Evolutionary conservation across 2,888 invertebrate genomes (phyloP).

Genomic region (Cremastinae sp.): DNA sequence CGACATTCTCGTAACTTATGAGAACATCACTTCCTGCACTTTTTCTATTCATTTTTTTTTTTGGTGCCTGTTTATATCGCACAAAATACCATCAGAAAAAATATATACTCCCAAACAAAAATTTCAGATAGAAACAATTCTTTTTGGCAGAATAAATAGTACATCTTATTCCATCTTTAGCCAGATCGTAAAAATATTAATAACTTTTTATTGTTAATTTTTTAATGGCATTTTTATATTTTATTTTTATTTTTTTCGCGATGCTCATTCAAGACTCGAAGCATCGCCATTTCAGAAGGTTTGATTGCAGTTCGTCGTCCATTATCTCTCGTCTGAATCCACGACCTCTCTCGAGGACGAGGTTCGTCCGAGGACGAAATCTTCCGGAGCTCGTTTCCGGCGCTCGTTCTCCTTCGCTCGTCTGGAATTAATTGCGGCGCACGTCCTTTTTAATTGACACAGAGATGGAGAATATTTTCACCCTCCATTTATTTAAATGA

Average conservation of each 20-base stretch:
- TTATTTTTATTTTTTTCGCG: too few species aligned
- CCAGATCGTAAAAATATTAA: too few species aligned
- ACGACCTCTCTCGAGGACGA: not conserved
- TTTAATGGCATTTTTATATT: too few species aligned
- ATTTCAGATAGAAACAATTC: too few species aligned
- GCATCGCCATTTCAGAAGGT: too few species aligned
- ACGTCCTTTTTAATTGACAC: slow-evolving; percentile 45
- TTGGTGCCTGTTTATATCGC: slow-evolving; percentile 58
- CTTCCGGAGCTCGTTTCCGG: slow-evolving; percentile 51
- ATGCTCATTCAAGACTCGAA: too few species aligned
- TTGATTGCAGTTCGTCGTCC: too few species aligned
- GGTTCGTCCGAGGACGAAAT: slow-evolving; percentile 31
- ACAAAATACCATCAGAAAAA: slow-evolving; percentile 31
- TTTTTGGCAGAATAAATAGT: too few species aligned
- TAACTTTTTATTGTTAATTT: too few species aligned
- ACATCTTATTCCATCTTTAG: too few species aligned
- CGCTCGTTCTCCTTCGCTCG: slow-evolving; percentile 47
- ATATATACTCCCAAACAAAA: too few species aligned
- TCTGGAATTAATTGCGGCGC: slow-evolving; percentile 49
- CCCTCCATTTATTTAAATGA: too few species aligned
- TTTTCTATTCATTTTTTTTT: slow-evolving; percentile 62
- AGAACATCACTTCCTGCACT: slow-evolving; percentile 74
- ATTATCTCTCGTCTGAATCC: slow-evolving; percentile 2
- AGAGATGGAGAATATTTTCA: slow-evolving; percentile 36
- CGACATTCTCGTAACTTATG: slow-evolving; percentile 77